A percentile compares a stretch with the other conserved stretches of the same genome.
phyloP scores from a whole-genome alignment of 2,113 vertebrate genomes.

The Urocolius indicus region DNA sequence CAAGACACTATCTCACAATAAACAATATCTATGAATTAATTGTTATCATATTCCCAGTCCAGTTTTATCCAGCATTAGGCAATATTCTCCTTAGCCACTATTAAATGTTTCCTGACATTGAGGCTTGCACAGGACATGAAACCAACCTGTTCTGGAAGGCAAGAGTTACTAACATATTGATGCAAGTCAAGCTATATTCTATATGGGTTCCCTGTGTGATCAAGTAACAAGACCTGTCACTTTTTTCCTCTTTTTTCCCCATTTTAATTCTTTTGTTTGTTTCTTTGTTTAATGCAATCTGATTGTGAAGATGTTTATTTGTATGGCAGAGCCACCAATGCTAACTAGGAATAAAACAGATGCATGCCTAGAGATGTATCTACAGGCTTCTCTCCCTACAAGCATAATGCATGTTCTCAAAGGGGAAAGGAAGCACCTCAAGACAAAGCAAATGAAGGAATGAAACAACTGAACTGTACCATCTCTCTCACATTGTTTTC shows the following conservation, averaged over 20 bases:
- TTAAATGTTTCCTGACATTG: neutral
- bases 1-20: neutral
- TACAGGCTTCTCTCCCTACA: neutral
- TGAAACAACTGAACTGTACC: neutral
- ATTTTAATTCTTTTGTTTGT: no score
- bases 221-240: neutral
- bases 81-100: neutral
- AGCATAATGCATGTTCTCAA: neutral
- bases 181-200: neutral
- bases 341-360: neutral
- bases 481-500: neutral
- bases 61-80: neutral
- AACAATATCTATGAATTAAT: neutral
- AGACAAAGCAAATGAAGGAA: neutral
- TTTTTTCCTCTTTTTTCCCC: rapidly evolving
- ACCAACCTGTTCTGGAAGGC: neutral
- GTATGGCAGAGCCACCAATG: neutral
- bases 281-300: neutral
- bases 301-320: neutral
- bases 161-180: neutral
- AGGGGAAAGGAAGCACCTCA: neutral
- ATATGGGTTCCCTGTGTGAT: neutral
- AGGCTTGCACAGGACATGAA: neutral
- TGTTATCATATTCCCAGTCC: neutral
- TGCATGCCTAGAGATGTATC: neutral